Percentiles rank a stretch among this genome's conserved stretches.
Evolutionary conservation across 2,113 vertebrate genomes (phyloP).

Genomic region (Labeo rohita): DNA sequence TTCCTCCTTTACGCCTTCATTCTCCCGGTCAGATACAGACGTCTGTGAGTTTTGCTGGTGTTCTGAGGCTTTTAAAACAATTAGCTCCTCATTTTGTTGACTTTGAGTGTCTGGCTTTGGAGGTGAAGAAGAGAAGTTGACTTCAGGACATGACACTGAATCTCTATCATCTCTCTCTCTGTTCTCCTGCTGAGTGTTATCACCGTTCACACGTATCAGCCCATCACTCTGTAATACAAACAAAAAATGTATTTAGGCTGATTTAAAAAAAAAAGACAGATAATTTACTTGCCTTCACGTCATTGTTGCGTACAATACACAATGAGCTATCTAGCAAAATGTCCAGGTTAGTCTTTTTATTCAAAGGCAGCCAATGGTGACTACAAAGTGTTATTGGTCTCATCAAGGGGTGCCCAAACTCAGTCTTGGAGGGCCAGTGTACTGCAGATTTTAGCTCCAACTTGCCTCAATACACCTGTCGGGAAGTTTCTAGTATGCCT

Average conservation of each 20-base stretch:
- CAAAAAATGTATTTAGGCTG: background rate
- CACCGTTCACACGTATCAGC: slow-evolving; percentile 85
- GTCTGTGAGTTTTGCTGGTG: background rate
- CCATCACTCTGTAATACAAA: slow-evolving; percentile 82
- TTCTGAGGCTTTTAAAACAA: slow-evolving; percentile 7
- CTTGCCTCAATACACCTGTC: no score
- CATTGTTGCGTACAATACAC: background rate
- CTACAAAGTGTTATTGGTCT: background rate
- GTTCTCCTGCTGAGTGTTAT: slow-evolving; percentile 67
- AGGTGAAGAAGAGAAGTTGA: slow-evolving; percentile 47
- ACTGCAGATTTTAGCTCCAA: no score
- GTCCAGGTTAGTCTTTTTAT: background rate
- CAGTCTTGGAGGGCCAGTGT: no score
- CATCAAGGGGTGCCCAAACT: no score
- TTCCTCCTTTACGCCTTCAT: slow-evolving; percentile 14
- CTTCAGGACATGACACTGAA: background rate
- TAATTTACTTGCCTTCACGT: background rate
- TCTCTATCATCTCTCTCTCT: slow-evolving; percentile 61
- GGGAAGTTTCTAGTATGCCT: no score
- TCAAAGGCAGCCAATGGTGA: background rate
- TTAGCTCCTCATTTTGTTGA: background rate
- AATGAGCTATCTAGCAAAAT: background rate
- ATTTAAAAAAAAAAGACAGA: no score
- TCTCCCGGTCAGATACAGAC: slow-evolving; percentile 3
- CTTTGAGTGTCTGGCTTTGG: slow-evolving; percentile 21